Conservation (phyloP, 2,113 vertebrate genomes). For the Myocastor coypus region DNA sequence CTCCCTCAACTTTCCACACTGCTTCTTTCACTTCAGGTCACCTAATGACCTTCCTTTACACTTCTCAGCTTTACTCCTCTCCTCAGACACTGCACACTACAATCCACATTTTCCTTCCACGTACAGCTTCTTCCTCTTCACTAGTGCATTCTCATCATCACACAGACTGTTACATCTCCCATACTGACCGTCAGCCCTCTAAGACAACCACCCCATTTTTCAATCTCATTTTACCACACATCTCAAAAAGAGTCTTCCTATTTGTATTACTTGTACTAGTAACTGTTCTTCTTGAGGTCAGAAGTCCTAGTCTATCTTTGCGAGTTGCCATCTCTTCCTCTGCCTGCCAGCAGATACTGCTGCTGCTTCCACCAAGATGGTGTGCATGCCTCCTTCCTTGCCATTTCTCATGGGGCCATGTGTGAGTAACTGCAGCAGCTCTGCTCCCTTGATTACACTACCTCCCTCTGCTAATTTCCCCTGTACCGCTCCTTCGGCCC, state of each 20-base stretch:
- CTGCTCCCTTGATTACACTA: fast-evolving
- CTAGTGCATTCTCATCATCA: neutral
- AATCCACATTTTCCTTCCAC: neutral
- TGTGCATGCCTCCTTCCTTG: neutral
- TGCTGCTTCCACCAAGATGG: neutral
- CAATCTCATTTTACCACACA: neutral
- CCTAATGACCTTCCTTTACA: neutral
- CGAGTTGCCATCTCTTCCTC: neutral
- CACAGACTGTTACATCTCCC: neutral
- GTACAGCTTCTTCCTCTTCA: neutral
- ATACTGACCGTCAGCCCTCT: neutral
- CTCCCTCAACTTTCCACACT: neutral
- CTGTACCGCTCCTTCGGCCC: fast-evolving
- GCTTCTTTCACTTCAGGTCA: neutral
- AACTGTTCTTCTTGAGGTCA: neutral
- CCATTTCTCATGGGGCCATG: neutral
- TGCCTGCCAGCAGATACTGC: neutral
- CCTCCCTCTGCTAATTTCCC: neutral
- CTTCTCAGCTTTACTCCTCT: neutral
- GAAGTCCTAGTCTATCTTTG: neutral
- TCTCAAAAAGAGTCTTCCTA: neutral
- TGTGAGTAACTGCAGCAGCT: neutral
- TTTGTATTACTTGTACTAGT: neutral
- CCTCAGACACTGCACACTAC: neutral
- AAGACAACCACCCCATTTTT: neutral